Percentiles rank a stretch among this genome's conserved stretches.
Conservation (phyloP, 2,113 vertebrate genomes). For the Siniperca knerii region DNA sequence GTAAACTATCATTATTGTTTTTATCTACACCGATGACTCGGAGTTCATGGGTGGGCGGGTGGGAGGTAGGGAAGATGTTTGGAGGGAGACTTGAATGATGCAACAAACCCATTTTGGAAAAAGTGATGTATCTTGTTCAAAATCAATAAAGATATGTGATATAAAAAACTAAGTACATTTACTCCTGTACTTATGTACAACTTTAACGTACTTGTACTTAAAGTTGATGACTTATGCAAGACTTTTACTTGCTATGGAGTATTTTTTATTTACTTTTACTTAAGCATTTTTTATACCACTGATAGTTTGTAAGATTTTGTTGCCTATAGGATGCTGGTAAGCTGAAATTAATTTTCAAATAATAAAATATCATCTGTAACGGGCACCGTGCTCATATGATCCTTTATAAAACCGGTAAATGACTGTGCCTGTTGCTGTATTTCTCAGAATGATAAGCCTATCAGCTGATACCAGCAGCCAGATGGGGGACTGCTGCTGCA, state of each 20-base stretch:
- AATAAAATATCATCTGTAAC: not conserved
- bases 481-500: not conserved
- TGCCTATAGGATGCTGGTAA: not conserved
- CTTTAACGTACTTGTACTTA: no score
- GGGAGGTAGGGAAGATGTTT: no score
- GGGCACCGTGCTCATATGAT: not conserved
- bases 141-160: no score
- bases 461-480: conserved; percentile 33
- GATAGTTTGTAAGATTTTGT: not conserved
- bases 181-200: no score
- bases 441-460: conserved; percentile 6
- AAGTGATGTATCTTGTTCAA: no score
- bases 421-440: not conserved
- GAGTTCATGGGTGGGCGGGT: no score
- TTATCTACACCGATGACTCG: no score
- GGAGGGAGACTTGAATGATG: no score
- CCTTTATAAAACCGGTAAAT: not conserved
- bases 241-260: not conserved
- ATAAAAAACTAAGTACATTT: no score
- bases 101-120: no score
- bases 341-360: not conserved
- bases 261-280: not conserved
- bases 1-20: no score
- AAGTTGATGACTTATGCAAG: not conserved
- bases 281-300: not conserved